Base-by-base conservation (phyloP, 2,113 vertebrate species). In the Alethe diademata region DNA sequence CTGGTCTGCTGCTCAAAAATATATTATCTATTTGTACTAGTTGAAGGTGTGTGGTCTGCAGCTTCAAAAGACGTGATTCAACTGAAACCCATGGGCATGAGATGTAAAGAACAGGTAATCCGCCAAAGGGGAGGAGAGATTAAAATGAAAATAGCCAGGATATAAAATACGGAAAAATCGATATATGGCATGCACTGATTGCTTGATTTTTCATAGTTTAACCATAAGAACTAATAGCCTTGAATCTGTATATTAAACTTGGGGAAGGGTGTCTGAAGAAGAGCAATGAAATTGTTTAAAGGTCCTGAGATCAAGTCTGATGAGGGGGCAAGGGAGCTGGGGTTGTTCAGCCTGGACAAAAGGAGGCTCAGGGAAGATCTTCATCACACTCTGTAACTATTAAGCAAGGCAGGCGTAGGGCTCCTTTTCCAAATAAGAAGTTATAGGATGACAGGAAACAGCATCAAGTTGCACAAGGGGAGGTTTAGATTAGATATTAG, bases 261-360 rank as follows among this genome's bases (percentile, higher is more conserved):
- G 33, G 67, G n/a, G 19, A 48, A 35, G 51, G 11, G 13, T 38
- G 19, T 38, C 45, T 0, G 0, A 73, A 60, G 36, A 43, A 58
- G 23, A 53, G 60, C 23, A 45, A 8, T 45, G 10, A 60, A 66
- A 50, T 42, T 53, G 7, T 33, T 51, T n/a, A 51, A 81, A 51
- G 7, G 53, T 53, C 26, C 51, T 74, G 38, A 74, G n/a, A 74
- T 65, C 28, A 58, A 50, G 14, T 43, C 31, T 58, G 31, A 42
- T 28, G 38, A 66, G 43, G 0, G 0, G 7, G 23, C 24, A 18
- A 51, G 15, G 14, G 36, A 51, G 8, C 9, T 71, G 48, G 18
- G 5, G 6, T 13, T 48, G 24, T 23, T 58, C 24, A 58, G 24
- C 8, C 36, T 47, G n/a, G 24, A 72, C 36, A 65, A 53, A 64